Conservation (phyloP, 2,797 vertebrate genomes). For the Limnodromus scolopaceus region DNA sequence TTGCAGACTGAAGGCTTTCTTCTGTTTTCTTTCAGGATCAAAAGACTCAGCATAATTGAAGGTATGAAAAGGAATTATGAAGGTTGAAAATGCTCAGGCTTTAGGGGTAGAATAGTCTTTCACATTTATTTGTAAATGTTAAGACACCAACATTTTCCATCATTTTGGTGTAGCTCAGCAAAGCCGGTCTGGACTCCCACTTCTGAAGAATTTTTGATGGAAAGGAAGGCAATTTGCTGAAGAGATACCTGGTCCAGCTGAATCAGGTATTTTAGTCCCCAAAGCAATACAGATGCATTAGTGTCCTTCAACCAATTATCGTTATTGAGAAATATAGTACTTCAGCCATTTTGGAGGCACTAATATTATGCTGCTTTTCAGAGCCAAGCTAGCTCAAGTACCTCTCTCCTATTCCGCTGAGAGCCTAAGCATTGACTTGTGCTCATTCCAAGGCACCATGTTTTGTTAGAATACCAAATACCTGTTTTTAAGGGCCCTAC, state of each 20-base stretch:
- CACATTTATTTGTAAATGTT: neutral
- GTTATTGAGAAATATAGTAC: neutral
- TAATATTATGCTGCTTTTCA: neutral
- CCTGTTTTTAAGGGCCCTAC: neutral
- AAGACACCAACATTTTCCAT: neutral
- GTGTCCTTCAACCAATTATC: neutral
- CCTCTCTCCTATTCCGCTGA: neutral
- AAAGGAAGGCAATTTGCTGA: neutral
- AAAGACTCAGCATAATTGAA: neutral
- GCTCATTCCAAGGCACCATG: neutral
- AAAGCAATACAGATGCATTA: neutral
- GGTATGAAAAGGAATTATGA: neutral
- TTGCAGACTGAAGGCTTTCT: neutral
- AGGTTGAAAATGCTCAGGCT: neutral
- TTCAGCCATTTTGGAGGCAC: neutral
- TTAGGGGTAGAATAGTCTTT: neutral
- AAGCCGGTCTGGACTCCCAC: neutral
- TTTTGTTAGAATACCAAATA: neutral
- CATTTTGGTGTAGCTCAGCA: neutral
- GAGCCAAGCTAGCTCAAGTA: neutral
- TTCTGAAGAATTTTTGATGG: neutral
- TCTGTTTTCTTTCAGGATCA: neutral
- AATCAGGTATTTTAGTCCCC: neutral
- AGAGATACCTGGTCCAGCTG: neutral
- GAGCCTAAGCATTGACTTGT: neutral